phyloP scores from a whole-genome alignment of 2,797 vertebrate species.

The Ibycter americanus region DNA sequence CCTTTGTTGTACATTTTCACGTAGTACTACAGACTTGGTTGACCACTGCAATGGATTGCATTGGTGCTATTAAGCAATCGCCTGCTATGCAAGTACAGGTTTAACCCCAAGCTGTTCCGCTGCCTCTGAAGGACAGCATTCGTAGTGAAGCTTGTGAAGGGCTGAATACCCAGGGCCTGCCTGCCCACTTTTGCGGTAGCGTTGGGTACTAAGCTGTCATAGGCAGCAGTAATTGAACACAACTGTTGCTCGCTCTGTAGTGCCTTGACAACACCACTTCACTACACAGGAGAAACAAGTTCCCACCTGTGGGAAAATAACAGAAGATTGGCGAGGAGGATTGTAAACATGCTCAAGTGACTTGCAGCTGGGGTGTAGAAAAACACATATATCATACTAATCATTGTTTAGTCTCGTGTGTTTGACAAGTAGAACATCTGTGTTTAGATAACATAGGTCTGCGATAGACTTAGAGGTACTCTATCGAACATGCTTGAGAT shows the following conservation, averaged over 20 bases:
- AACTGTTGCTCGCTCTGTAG: not conserved
- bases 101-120: not conserved
- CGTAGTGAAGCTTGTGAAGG: not conserved
- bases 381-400: not conserved
- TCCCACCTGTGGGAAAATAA: not conserved
- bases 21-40: not conserved
- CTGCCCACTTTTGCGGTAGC: not conserved
- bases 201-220: not conserved
- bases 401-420: not conserved
- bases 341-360: not conserved
- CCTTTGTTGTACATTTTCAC: not conserved
- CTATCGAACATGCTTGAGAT: fast-evolving
- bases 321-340: not conserved
- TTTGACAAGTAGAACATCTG: not conserved
- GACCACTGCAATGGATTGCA: not conserved
- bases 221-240: not conserved
- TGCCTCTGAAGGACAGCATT: not conserved
- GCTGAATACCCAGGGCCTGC: not conserved
- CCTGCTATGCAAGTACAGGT: not conserved
- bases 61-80: not conserved
- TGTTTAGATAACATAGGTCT: not conserved
- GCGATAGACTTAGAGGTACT: not conserved
- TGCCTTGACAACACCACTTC: not conserved
- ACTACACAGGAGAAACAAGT: not conserved
- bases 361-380: not conserved